Evolutionary conservation across 2,888 invertebrate genomes (phyloP).

Genomic region (Ferdinandea cuprea): DNA sequence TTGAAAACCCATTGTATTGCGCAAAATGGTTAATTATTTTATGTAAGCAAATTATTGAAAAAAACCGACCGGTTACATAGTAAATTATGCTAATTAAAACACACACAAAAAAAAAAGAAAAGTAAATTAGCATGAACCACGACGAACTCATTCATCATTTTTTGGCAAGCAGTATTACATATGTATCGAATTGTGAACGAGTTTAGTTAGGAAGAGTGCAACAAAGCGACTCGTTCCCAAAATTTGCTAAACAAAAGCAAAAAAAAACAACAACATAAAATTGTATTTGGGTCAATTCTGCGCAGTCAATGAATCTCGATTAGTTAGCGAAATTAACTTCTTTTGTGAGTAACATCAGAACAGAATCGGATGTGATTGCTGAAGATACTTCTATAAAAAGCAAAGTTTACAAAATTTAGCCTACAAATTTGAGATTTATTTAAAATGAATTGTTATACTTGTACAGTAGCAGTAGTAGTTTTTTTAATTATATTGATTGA

Average conservation of each 20-base stretch:
- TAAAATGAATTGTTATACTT: conserved; percentile 29
- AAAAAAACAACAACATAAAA: conserved; percentile 5
- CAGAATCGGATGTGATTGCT: not conserved
- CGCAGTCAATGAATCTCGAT: conserved; percentile 23
- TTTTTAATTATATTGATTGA: not conserved
- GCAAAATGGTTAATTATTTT: conserved; percentile 27
- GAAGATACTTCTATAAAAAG: conserved; percentile 19
- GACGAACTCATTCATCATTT: conserved; percentile 11
- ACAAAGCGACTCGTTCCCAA: not conserved
- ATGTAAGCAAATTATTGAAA: conserved; percentile 12
- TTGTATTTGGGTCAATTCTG: conserved; percentile 36
- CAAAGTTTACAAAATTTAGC: not conserved
- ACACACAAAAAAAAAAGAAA: conserved; percentile 20
- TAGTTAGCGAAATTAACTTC: conserved; percentile 20
- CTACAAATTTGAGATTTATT: conserved; percentile 19
- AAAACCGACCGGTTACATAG: conserved; percentile 11
- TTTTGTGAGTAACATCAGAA: not conserved
- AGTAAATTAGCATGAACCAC: conserved; percentile 39
- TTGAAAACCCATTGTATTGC: conserved; percentile 12
- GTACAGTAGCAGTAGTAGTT: not conserved
- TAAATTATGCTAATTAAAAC: conserved; percentile 52
- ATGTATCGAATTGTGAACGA: conserved; percentile 2
- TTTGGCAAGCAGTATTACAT: conserved; percentile 24
- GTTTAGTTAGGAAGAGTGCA: conserved; percentile 11
- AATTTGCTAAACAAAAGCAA: not conserved